Evolutionary conservation across 1,140 invertebrate genomes (phyloP).

Genomic region (Neodiprion virginianus): DNA sequence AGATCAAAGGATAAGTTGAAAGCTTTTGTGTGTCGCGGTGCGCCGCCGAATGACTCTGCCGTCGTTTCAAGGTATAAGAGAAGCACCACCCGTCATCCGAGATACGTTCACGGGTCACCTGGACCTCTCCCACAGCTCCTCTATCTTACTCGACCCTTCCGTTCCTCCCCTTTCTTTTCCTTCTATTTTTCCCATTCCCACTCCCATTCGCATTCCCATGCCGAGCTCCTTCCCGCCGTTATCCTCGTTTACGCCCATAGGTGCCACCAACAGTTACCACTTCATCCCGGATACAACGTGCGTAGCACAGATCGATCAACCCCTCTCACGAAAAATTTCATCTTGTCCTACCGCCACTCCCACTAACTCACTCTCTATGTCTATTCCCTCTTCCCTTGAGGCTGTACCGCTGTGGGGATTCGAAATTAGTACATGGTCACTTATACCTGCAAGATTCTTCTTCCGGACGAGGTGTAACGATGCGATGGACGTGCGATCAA

Average conservation of each 20-base stretch:
- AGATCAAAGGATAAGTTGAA: slow-evolving; percentile 8
- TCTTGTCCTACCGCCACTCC: not conserved
- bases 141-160: not conserved
- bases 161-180: not conserved
- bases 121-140: not conserved
- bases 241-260: slow-evolving; percentile 1
- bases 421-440: too few relatives aligned
- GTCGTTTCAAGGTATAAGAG: too few relatives aligned
- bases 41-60: too few relatives aligned
- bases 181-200: not conserved
- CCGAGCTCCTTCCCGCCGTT: not conserved
- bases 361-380: too few relatives aligned
- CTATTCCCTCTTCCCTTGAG: too few relatives aligned
- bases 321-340: not conserved
- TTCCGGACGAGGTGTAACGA: too few relatives aligned
- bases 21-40: not conserved
- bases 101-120: too few relatives aligned
- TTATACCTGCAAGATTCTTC: too few relatives aligned
- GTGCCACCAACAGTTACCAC: not conserved
- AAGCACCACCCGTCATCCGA: too few relatives aligned
- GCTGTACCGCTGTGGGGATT: too few relatives aligned
- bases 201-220: not conserved
- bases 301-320: slow-evolving; percentile 2
- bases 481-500: too few relatives aligned
- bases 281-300: not conserved